These are phyloP conservation scores for Amphipoea oculea DNA, from an alignment of 2,888 invertebrate genomes.

Conservation along the genomic window DNA sequence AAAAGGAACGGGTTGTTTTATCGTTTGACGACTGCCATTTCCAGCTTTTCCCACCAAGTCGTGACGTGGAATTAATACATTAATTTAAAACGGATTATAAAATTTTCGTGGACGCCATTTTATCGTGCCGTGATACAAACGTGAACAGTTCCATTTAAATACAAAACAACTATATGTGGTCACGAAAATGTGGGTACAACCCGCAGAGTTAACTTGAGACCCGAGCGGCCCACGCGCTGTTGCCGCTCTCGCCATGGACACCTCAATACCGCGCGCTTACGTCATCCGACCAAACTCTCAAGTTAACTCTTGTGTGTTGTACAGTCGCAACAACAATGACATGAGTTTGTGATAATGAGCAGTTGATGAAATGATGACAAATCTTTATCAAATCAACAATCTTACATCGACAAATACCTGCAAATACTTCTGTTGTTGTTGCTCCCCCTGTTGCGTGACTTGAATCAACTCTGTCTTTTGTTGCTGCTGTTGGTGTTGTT, in stretches of 20 bases:
- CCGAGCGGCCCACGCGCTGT: neutral
- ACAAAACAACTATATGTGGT: neutral
- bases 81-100: neutral
- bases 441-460: constrained; percentile 77
- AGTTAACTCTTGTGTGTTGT: neutral
- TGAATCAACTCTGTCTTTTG: constrained; percentile 86
- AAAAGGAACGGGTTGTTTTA: neutral
- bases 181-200: neutral
- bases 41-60: neutral
- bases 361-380: constrained; percentile 30
- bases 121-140: too few relatives aligned
- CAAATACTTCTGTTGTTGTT: constrained; percentile 86
- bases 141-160: neutral
- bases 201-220: neutral
- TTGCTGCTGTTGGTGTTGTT: constrained; percentile 77
- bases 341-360: constrained; percentile 7
- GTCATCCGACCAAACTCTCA: neutral
- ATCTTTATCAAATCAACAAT: constrained; percentile 25
- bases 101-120: neutral
- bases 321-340: neutral
- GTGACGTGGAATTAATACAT: neutral
- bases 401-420: constrained; percentile 76
- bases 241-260: neutral
- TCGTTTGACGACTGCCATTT: neutral
- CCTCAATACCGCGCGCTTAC: neutral